Percentiles rank a stretch among this genome's conserved stretches.
Evolutionary conservation across 2,888 invertebrate genomes (phyloP).

Genomic region (Dicycla oo): DNA sequence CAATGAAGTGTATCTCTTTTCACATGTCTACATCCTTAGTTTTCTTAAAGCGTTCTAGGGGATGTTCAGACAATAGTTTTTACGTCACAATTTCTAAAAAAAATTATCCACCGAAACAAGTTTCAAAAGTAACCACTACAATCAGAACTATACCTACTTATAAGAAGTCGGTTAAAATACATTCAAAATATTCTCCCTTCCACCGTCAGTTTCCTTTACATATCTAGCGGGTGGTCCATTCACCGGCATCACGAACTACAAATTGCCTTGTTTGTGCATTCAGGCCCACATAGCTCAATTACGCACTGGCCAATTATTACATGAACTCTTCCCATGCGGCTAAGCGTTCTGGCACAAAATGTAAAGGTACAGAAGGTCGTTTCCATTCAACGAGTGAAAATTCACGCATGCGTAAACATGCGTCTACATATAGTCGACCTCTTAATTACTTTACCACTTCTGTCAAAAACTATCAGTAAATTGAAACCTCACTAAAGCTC

Average conservation of each 20-base stretch:
- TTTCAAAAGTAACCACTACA: neutral
- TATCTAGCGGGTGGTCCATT: slow-evolving; percentile 78
- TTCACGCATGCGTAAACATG: neutral
- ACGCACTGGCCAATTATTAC: slow-evolving; percentile 80
- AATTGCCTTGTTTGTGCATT: slow-evolving; percentile 79
- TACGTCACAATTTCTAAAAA: no score
- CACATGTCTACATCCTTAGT: no score
- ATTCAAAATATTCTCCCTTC: slow-evolving; percentile 15
- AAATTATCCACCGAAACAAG: neutral
- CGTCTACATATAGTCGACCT: no score
- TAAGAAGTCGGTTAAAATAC: neutral
- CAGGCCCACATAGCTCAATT: slow-evolving; percentile 79
- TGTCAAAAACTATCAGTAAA: no score
- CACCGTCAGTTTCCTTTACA: slow-evolving; percentile 58
- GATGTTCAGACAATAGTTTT: no score
- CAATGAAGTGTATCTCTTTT: no score
- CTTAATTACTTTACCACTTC: neutral
- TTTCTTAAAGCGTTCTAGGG: no score
- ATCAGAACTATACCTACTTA: slow-evolving; percentile 6
- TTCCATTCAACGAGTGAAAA: neutral
- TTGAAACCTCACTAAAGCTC: no score
- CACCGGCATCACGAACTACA: slow-evolving; percentile 75
- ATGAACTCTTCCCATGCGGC: slow-evolving; percentile 78
- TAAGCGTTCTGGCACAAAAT: slow-evolving; percentile 31
- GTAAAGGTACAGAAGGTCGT: neutral